Percentiles rank a stretch among this genome's conserved stretches.
These are phyloP conservation scores for Drosophila obscura DNA, from an alignment of 1,140 invertebrate species.

Conservation along the genomic window DNA sequence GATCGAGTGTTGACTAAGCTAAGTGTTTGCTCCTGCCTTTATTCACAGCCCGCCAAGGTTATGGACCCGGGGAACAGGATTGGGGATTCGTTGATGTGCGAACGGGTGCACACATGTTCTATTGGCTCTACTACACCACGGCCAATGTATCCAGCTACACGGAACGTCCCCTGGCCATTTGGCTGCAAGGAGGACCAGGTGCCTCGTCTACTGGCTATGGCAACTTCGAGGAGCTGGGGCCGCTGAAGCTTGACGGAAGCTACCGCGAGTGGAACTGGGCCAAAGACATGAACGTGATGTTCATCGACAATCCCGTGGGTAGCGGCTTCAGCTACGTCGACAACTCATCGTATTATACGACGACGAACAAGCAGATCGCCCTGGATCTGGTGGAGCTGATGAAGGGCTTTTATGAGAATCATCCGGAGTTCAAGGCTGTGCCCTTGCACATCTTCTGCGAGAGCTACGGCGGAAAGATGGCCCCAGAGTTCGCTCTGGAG, in stretches of 20 bases:
- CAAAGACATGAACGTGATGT: constrained; percentile 91
- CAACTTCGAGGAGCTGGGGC: constrained; percentile 92
- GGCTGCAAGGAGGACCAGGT: constrained; percentile 92
- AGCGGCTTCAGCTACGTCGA: constrained; percentile 93
- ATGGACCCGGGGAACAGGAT: too few species aligned
- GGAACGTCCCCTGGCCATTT: constrained; percentile 90
- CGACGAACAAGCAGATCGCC: constrained; percentile 90
- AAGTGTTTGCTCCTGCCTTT: too few species aligned
- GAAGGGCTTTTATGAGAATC: constrained; percentile 86
- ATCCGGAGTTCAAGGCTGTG: constrained; percentile 88
- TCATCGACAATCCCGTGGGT: constrained; percentile 95
- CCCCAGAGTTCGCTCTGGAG: constrained; percentile 89
- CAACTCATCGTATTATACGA: constrained; percentile 85
- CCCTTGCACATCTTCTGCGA: constrained; percentile 94
- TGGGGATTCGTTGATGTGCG: too few species aligned
- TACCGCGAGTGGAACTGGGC: constrained; percentile 91
- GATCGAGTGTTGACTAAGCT: too few species aligned
- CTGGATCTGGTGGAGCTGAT: constrained; percentile 91
- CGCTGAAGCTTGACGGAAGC: constrained; percentile 87
- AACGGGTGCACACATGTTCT: too few species aligned
- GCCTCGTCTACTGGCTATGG: constrained; percentile 91
- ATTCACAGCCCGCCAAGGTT: too few species aligned
- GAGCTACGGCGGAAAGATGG: constrained; percentile 96
- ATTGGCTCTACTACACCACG: constrained; percentile 91
- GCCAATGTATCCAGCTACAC: constrained; percentile 86